Conservation (phyloP, 2,113 vertebrate species). For the Ictidomys tridecemlineatus region DNA sequence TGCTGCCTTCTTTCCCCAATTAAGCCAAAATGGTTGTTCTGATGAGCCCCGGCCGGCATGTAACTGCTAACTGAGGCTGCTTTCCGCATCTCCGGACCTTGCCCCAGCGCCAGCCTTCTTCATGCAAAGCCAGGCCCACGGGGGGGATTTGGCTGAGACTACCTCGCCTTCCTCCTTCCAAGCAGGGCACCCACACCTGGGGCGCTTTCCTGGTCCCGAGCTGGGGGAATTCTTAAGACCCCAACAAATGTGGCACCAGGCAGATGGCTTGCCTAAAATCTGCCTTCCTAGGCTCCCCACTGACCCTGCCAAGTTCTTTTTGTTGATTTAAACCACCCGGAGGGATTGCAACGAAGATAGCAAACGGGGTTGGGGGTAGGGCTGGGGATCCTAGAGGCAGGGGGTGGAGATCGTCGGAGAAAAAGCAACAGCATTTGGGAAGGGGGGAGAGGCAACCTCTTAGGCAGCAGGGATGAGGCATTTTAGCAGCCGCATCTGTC, state of each 20-base stretch:
- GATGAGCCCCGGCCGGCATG: background rate
- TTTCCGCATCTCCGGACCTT: background rate
- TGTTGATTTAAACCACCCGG: conserved; percentile 70
- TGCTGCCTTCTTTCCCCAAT: conserved; percentile 50
- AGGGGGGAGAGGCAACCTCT: background rate
- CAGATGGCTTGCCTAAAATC: background rate
- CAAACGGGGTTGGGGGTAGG: conserved; percentile 33
- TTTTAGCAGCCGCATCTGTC: conserved; percentile 32
- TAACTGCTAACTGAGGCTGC: background rate
- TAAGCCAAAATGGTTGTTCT: conserved; percentile 52
- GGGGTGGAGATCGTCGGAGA: background rate
- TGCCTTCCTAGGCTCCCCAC: conserved; percentile 14
- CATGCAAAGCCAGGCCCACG: background rate
- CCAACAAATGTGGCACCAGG: background rate
- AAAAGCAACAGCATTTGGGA: conserved; percentile 16
- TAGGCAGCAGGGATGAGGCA: background rate
- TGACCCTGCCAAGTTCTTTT: conserved; percentile 39
- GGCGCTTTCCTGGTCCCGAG: background rate
- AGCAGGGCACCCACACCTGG: background rate
- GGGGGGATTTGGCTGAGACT: background rate
- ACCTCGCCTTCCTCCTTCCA: background rate
- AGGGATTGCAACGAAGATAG: conserved; percentile 30
- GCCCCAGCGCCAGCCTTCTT: background rate
- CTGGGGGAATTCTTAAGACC: background rate
- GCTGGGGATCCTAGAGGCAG: background rate